phyloP scores from a whole-genome alignment of 2,113 vertebrate species.

The Hypocryptadius cinnamomeus region DNA sequence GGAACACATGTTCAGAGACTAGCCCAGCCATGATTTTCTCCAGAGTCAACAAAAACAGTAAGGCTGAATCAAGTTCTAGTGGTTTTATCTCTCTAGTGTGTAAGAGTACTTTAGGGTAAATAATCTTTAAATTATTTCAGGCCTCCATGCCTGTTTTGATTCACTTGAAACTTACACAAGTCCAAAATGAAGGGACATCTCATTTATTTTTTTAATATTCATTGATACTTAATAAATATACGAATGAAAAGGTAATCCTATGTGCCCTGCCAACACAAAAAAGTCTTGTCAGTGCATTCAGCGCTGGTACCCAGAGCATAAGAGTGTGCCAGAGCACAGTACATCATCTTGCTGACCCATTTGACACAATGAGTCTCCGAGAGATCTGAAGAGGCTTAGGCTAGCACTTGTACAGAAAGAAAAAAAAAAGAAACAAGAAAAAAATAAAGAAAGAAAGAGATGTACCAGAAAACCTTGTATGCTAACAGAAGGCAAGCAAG shows the following conservation, averaged over 20 bases:
- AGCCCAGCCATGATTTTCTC: not conserved
- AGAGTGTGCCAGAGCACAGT: not conserved
- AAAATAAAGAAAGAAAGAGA: not conserved
- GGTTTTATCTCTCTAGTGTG: not conserved
- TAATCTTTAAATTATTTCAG: not conserved
- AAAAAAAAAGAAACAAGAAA: too few species aligned
- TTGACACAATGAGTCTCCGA: not conserved
- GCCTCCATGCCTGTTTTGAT: not conserved
- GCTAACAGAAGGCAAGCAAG: not conserved
- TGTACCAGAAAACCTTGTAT: not conserved
- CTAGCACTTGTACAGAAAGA: not conserved
- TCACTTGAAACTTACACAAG: not conserved
- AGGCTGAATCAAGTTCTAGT: not conserved
- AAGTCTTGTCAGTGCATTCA: not conserved
- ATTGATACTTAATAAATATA: not conserved
- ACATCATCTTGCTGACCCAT: not conserved
- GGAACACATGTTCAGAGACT: not conserved
- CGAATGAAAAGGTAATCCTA: not conserved
- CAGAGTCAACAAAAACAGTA: not conserved
- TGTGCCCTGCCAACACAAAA: not conserved
- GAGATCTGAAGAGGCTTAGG: not conserved
- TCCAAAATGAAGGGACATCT: not conserved
- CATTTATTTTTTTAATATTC: not conserved
- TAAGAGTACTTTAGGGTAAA: not conserved
- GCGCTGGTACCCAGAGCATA: not conserved